Evolutionary conservation across 2,113 vertebrate genomes (phyloP).

Genomic region (Sturnus vulgaris): DNA sequence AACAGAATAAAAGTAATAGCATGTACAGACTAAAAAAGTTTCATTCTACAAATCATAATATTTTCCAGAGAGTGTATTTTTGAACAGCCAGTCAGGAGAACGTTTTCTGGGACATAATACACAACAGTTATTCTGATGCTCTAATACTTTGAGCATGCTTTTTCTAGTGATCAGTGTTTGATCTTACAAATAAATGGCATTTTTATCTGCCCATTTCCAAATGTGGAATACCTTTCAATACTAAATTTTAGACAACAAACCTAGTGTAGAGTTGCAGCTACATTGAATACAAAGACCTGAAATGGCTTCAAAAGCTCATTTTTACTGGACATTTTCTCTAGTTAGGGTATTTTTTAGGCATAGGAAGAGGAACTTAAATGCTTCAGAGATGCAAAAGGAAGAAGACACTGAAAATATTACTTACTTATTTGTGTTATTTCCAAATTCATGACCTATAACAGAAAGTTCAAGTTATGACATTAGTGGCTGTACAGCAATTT

Average conservation of each 20-base stretch:
- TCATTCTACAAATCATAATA: background rate
- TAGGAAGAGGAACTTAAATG: background rate
- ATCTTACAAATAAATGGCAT: background rate
- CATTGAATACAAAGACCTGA: background rate
- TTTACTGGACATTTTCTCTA: background rate
- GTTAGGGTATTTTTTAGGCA: background rate
- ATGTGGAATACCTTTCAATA: background rate
- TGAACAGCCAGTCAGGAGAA: background rate
- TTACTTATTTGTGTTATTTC: conserved; percentile 69
- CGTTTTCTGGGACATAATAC: background rate
- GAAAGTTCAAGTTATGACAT: conserved; percentile 11
- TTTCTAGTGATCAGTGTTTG: background rate
- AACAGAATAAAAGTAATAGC: background rate
- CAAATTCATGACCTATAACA: conserved; percentile 64
- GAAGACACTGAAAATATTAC: background rate
- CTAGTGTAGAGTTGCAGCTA: background rate
- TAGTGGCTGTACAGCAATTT: conserved; percentile 1
- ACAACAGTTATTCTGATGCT: background rate
- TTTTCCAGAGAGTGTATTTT: background rate
- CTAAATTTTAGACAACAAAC: background rate
- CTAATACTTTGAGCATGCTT: background rate
- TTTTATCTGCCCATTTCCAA: background rate
- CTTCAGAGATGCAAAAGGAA: background rate
- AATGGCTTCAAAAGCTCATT: background rate
- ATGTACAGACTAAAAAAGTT: background rate